Evolutionary conservation across 2,113 vertebrate species (phyloP).

Genomic region (Phrynosoma blainvillii): DNA sequence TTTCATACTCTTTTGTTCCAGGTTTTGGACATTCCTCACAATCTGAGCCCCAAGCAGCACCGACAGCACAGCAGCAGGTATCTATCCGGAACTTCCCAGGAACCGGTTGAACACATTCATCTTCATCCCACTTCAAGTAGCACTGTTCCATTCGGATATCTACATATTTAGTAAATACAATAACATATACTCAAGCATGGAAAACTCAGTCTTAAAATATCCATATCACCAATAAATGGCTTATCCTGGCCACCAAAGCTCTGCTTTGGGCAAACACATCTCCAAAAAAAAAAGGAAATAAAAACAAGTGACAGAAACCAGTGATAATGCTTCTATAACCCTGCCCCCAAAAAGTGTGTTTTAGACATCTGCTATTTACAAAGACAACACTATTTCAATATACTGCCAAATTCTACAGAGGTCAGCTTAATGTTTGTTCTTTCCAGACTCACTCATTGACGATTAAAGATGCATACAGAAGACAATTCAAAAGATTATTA

Average conservation of each 20-base stretch:
- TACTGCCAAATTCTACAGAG: not conserved
- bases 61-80: conserved; percentile 80
- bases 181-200: not conserved
- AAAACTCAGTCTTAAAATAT: not conserved
- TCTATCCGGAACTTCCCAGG: conserved; percentile 77
- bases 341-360: not conserved
- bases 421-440: not conserved
- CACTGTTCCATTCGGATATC: conserved; percentile 80
- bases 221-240: not conserved
- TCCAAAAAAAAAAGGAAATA: not conserved
- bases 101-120: conserved; percentile 69
- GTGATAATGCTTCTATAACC: not conserved
- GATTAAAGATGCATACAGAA: not conserved
- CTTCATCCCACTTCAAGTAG: conserved; percentile 79
- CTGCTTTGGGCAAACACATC: not conserved
- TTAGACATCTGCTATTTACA: not conserved
- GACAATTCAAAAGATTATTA: accelerated
- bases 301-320: not conserved
- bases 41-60: conserved; percentile 77
- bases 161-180: conserved; percentile 38
- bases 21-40: conserved; percentile 77
- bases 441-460: not conserved
- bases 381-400: not conserved
- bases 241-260: not conserved
- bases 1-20: conserved; percentile 65